Evolutionary conservation across 2,888 invertebrate species (phyloP), one percentile per base, ranked within the genome.

Genomic region (Bellardia pandia): DNA sequence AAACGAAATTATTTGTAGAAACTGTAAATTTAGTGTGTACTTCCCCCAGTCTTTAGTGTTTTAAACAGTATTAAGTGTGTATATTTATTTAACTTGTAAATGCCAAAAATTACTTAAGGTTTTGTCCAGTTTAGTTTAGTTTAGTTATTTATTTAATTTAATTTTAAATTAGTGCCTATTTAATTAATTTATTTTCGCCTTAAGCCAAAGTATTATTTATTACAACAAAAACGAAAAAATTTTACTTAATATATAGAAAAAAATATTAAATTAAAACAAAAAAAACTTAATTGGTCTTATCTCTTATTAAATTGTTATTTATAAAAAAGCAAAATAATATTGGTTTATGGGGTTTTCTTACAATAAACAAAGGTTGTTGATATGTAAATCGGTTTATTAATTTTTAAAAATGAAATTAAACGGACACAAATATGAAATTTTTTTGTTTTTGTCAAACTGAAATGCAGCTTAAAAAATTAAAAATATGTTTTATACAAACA

Each of bases 151-250:
- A 78, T 60, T 66, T 64, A 83, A 58, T 86, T 77, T 60, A 64
- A 30, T 45, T 53, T 83, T 74, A 60, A 71, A 72, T 69, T 88
- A 88, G 88, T 88, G 86, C 86, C 86, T 88, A 86, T 78, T 88
- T 76, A 72, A 66, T n/a, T 71, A 53, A 69, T 69, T 72, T 64
- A 80, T 72, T 69, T 71, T 42, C 23, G 16, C 74, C 11, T 64
- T 66, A 37, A 81, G 9, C 14, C 13, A 58, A 60, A 80, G 82
- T 58, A 83, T 68, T 69, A 81, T 75, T 78, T 69, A 81, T 48
- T 77, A 53, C 14, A 75, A 1, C 42, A 60, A 79, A 87, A 77
- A 74, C 42, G 45, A 58, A 72, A 85, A 74, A 78, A 84, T 78
- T 72, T 51, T 23, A 60, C 16, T 58, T 64, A 85, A 87, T 85